These are phyloP conservation scores for Resseliella maxima DNA, from an alignment of 2,888 invertebrate species.

Conservation along the genomic window DNA sequence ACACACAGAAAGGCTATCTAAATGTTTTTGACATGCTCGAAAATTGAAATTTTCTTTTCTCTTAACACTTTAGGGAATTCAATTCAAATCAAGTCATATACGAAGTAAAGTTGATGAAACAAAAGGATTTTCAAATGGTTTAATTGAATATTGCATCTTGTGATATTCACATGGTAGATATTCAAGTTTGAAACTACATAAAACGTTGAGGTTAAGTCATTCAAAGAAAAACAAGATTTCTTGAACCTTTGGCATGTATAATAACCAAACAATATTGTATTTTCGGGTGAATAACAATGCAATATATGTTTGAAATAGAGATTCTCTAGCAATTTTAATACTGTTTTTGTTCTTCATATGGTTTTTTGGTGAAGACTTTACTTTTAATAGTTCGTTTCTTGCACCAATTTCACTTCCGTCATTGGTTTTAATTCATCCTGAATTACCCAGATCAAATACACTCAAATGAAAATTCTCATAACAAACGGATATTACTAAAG, in stretches of 20 bases:
- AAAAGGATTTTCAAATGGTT: background rate
- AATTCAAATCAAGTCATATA: background rate
- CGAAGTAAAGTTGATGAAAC: background rate
- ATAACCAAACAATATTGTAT: background rate
- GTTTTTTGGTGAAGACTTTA: too few relatives aligned
- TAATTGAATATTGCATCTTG: background rate
- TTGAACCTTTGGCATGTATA: background rate
- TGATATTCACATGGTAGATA: background rate
- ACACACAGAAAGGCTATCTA: background rate
- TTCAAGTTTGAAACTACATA: background rate
- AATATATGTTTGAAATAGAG: too few relatives aligned
- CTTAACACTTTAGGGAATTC: background rate
- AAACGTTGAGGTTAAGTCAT: slow-evolving; percentile 4
- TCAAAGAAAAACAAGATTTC: background rate
- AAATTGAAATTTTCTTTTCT: background rate
- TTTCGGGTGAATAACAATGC: background rate
- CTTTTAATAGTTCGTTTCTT: too few relatives aligned
- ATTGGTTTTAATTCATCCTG: too few relatives aligned
- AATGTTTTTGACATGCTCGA: slow-evolving; percentile 38
- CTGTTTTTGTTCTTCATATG: too few relatives aligned
- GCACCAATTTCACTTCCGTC: too few relatives aligned
- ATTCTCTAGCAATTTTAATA: too few relatives aligned
- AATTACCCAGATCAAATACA: too few relatives aligned
- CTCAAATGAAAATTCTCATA: background rate
- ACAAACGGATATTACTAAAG: background rate